Evolutionary conservation across 2,113 vertebrate genomes (phyloP).

Genomic region (Equus przewalskii): DNA sequence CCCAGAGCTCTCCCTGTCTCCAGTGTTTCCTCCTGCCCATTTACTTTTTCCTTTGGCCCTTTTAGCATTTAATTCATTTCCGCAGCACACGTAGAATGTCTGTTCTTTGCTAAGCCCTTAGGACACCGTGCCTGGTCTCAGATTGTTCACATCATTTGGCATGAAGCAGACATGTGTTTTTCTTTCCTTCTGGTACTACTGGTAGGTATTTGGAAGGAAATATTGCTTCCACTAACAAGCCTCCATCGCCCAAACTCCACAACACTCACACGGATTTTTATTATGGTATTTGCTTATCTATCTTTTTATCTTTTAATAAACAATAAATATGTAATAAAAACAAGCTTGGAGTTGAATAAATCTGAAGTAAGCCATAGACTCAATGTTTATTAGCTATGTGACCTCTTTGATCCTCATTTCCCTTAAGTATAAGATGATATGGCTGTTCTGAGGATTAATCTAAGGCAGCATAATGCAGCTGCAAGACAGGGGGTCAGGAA

Average conservation of each 20-base stretch:
- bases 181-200: not conserved
- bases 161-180: not conserved
- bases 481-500: not conserved
- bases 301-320: not conserved
- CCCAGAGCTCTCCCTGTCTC: not conserved
- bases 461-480: not conserved
- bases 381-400: not conserved
- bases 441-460: not conserved
- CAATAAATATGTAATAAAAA: not conserved
- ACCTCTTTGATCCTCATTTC: not conserved
- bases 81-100: not conserved
- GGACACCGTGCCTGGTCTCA: not conserved
- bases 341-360: not conserved
- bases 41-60: not conserved
- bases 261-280: not conserved
- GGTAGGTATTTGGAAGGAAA: not conserved
- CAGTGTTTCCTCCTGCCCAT: not conserved
- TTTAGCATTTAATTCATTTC: slow-evolving; percentile 32
- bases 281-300: not conserved
- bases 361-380: not conserved
- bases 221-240: not conserved
- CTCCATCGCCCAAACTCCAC: not conserved
- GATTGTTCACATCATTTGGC: not conserved
- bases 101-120: not conserved
- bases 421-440: not conserved